Percentiles rank a stretch among this genome's conserved stretches.
Evolutionary conservation across 2,888 invertebrate species (phyloP).

Genomic region (Spilarctia lutea): DNA sequence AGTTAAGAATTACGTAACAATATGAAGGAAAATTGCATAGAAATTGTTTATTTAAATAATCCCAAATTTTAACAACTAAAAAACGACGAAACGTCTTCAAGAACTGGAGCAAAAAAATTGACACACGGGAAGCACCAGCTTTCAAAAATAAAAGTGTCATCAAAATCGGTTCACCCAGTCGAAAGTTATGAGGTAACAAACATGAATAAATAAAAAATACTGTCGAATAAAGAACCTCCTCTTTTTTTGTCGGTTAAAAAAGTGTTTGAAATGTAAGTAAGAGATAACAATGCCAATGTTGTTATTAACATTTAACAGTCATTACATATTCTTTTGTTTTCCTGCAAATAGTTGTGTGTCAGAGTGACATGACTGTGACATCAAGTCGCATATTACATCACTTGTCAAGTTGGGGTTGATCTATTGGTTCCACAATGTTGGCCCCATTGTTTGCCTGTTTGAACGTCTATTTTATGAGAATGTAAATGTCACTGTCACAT

Average conservation of each 20-base stretch:
- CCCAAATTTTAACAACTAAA: too few species aligned
- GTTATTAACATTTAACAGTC: neutral
- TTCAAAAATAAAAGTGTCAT: too few species aligned
- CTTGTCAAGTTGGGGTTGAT: constrained; percentile 25
- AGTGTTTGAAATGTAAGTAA: neutral
- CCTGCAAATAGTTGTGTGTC: constrained; percentile 13
- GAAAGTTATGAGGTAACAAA: too few species aligned
- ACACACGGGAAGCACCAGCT: too few species aligned
- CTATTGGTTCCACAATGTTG: constrained; percentile 23
- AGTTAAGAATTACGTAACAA: too few species aligned
- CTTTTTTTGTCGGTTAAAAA: too few species aligned
- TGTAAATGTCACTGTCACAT: constrained; percentile 20
- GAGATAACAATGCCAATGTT: neutral
- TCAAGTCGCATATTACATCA: constrained; percentile 24
- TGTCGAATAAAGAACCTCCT: too few species aligned
- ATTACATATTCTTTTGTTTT: constrained; percentile 5
- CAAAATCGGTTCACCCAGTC: too few species aligned
- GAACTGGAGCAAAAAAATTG: too few species aligned
- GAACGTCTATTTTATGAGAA: constrained; percentile 25
- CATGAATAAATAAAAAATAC: too few species aligned
- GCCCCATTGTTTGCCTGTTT: constrained; percentile 13
- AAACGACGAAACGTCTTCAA: too few species aligned
- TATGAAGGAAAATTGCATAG: too few species aligned
- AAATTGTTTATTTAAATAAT: neutral
- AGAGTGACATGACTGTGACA: constrained; percentile 18